Evolutionary conservation across 2,797 vertebrate species (phyloP), one percentile per base, ranked within the genome.

Genomic region (Aldrovandia affinis): DNA sequence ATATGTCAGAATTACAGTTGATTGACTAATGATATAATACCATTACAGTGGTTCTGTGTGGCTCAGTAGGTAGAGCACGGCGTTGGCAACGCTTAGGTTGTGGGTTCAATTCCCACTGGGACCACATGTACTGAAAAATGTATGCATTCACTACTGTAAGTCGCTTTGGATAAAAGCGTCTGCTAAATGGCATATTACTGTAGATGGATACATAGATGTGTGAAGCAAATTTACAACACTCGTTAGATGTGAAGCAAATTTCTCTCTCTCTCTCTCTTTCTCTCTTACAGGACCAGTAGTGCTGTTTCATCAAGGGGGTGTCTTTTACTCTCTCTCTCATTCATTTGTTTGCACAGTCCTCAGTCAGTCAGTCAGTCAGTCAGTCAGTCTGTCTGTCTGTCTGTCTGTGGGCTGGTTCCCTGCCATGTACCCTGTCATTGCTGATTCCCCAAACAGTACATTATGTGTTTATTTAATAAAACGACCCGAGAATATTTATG

Each of bases 391-490:
- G 87, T 85, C 82, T 79, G 84, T 90, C 30, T 79, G 73, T 89
- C 82, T 90, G 55, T 80, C 84, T 83, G 83, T 90, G 83, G 85
- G 86, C 88, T 82, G 2, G 86, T 86, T 83, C 83, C 84, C 85
- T 30, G 59, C 57, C 63, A 44, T 39, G 57, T 80, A 36, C 86
- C 81, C 2, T 78, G 83, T 86, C 28, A 80, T 89, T 85, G 90
- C 83, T 88, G 84, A 89, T 85, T 93, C 88, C 90, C 88, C 92
- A 47, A 92, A 89, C 80, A 86, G 83, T 86, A 90, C 89, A 87
- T 86, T 89, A 87, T 90, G 86, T 91, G 86, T 93, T 90, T 92
- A 91, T 94, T 92, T 93, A 95, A 95, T 96, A 94, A 94, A 95
- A 94, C 83, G 44, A 87, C 89, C 54, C 52, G 25, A 47, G 73